Base-by-base conservation (phyloP, 2,113 vertebrate genomes). In the Ammospiza nelsoni region DNA sequence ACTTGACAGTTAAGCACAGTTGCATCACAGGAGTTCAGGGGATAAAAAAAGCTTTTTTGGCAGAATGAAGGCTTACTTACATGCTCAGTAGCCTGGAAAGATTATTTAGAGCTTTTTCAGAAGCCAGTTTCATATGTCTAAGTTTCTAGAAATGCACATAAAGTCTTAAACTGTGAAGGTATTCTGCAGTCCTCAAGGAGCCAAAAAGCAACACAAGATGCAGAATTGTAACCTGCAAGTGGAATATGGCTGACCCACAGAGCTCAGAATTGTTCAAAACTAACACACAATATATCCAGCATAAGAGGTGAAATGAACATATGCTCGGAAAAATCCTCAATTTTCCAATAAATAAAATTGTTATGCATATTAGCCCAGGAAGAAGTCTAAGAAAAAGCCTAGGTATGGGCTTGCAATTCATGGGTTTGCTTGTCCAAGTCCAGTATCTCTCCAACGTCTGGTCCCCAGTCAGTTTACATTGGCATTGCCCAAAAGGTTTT, bases 21-120 rank as follows among this genome's bases (percentile, higher is more conserved):
- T 85, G 63, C 55, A 67, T 92, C 72, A 44, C 22, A 43, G 44
- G 52, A 59, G 52, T 84, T 94, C 31, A 48, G 27, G 52, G 87
- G 27, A 77, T 74, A 93, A 87, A 90, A 90, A 92, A 31, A n/a
- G 31, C 4, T 68, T 75, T 90, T 87, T 91, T 92, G 83, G 72
- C 90, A 86, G 54, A 90, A 67, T n/a, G 48, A 63, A 72, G 44
- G 46, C 54, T 84, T 95, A 63, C 63, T 92, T 85, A 75, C 57
- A 63, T 46, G 52, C 76, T 92, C 57, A 75, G 69, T 71, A 88
- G 85, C 65, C 83, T 84, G 80, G 83, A 84, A 96, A 88, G 65
- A 75, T 84, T 90, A 71, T 85, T 89, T 44, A 81, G 73, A 81
- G 31, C 13, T 87, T 89, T 97, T 75, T 59, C 49, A 96, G 85